Conservation (phyloP, 2,888 invertebrate genomes). For the Trissonchulus latispiculum region DNA sequence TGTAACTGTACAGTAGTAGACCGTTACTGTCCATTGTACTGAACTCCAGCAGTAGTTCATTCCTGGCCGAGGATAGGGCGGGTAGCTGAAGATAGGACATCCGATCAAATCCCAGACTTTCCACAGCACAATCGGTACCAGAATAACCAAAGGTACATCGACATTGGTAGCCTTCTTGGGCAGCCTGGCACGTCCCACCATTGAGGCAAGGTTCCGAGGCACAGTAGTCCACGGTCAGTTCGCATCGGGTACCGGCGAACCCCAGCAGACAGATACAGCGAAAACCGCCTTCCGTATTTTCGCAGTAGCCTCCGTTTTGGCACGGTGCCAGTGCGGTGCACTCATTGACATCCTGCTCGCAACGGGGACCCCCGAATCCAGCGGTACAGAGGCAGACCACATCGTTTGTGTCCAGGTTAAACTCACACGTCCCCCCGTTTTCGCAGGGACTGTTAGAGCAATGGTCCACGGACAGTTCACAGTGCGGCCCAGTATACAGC, state of each 20-base stretch:
- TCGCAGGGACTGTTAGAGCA: conserved; percentile 56
- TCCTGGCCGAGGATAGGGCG: conserved; percentile 71
- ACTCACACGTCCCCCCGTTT: conserved; percentile 45
- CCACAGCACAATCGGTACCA: conserved; percentile 78
- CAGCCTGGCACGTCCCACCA: conserved; percentile 63
- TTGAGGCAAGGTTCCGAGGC: conserved; percentile 82
- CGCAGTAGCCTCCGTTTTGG: conserved; percentile 79
- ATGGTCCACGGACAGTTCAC: conserved; percentile 57
- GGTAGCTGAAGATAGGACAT: conserved; percentile 80
- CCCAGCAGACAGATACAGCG: conserved; percentile 84
- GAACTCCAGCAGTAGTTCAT: conserved; percentile 79
- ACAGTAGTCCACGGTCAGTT: conserved; percentile 72
- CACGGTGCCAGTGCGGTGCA: conserved; percentile 55
- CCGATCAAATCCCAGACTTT: conserved; percentile 76
- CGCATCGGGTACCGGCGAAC: conserved; percentile 79
- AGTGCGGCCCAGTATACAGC: conserved; percentile 65
- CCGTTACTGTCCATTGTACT: conserved; percentile 70
- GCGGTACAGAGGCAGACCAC: conserved; percentile 73
- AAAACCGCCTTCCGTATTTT: conserved; percentile 73
- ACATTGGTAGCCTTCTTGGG: conserved; percentile 57
- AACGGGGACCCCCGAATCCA: conserved; percentile 67
- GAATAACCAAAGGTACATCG: conserved; percentile 73
- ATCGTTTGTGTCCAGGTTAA: conserved; percentile 51
- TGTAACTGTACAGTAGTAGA: conserved; percentile 80
- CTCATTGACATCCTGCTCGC: conserved; percentile 58